Evolutionary conservation across 1,140 invertebrate genomes (phyloP).

Genomic region (Macrosteles quadrilineatus): DNA sequence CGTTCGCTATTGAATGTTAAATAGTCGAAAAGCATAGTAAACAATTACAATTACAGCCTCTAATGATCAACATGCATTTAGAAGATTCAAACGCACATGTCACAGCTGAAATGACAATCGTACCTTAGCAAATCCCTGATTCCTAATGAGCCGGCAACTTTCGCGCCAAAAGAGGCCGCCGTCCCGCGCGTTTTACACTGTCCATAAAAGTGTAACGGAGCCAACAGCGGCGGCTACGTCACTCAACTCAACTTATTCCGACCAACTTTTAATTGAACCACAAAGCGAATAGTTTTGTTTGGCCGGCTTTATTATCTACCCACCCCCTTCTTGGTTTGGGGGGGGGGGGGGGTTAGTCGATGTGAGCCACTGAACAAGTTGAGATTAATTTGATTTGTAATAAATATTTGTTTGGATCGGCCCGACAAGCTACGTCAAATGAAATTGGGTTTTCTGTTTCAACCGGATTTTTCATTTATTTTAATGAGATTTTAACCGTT

Average conservation of each 20-base stretch:
- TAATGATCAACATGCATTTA: too few species aligned
- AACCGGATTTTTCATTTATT: slow-evolving; percentile 22
- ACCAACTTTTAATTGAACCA: slow-evolving; percentile 23
- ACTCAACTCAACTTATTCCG: slow-evolving; percentile 17
- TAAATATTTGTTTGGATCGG: slow-evolving; percentile 24
- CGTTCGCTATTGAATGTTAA: too few species aligned
- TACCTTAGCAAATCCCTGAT: too few species aligned
- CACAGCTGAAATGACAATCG: too few species aligned
- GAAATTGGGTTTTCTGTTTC: slow-evolving; percentile 26
- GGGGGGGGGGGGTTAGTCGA: not conserved
- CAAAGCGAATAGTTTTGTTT: slow-evolving; percentile 27
- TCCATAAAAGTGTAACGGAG: slow-evolving; percentile 15
- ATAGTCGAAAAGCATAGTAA: too few species aligned
- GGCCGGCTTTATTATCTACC: not conserved
- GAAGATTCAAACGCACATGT: too few species aligned
- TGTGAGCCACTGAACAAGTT: slow-evolving; percentile 21
- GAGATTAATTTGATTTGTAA: slow-evolving; percentile 25
- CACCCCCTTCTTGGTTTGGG: not conserved
- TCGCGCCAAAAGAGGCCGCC: too few species aligned
- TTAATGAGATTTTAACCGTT: slow-evolving; percentile 26
- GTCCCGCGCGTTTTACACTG: slow-evolving; percentile 32
- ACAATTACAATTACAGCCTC: too few species aligned
- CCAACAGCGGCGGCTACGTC: not conserved
- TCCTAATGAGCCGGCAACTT: too few species aligned
- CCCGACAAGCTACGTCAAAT: slow-evolving; percentile 23